phyloP scores from a whole-genome alignment of 2,888 invertebrate species.

The Neoascia interrupta region DNA sequence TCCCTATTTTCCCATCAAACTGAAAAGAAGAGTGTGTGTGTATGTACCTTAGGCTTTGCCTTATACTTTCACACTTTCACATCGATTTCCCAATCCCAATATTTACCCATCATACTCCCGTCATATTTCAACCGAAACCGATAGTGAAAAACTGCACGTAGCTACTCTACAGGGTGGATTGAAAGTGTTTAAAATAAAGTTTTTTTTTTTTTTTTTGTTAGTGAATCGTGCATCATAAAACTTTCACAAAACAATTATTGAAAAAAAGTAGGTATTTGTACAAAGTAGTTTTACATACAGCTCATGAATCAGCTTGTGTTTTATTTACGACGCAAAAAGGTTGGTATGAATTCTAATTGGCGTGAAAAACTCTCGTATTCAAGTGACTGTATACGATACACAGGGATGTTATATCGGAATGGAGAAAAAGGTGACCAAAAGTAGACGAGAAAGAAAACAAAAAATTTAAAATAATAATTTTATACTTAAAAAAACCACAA shows the following conservation, averaged over 20 bases:
- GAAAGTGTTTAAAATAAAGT: no score
- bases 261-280: no score
- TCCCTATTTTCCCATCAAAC: no score
- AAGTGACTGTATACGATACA: no score
- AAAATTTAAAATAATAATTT: background rate
- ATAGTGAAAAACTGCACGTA: background rate
- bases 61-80: background rate
- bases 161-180: no score
- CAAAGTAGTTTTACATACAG: no score
- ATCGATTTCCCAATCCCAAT: slow-evolving; percentile 33
- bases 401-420: no score
- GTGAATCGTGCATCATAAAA: no score
- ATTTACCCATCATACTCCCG: background rate
- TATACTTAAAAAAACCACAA: background rate
- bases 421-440: background rate
- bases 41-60: background rate
- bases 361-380: background rate
- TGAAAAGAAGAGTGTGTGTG: background rate
- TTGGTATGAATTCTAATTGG: no score
- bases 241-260: no score
- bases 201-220: no score
- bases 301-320: slow-evolving; percentile 35
- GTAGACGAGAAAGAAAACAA: background rate
- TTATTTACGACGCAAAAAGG: slow-evolving; percentile 55
- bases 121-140: no score